phyloP scores from a whole-genome alignment of 2,113 vertebrate species.

The Hirundichthys speculiger region DNA sequence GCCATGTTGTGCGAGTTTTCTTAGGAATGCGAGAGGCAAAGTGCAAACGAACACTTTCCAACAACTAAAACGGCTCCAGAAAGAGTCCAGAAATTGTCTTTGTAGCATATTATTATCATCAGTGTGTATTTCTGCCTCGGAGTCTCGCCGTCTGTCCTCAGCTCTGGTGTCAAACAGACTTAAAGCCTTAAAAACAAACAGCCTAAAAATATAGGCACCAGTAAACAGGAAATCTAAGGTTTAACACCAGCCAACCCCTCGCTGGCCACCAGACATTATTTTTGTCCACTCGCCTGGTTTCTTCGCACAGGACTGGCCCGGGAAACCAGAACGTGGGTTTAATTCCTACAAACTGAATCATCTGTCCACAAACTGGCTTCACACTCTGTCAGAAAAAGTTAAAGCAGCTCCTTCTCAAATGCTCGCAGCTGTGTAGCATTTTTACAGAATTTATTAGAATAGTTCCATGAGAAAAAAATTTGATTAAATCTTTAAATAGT shows the following conservation, averaged over 20 bases:
- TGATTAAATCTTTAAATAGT: too few species aligned
- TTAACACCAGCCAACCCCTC: conserved; percentile 43
- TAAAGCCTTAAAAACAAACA: conserved; percentile 7
- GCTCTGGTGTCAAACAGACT: conserved; percentile 26
- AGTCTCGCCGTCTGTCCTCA: conserved; percentile 23
- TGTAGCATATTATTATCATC: background rate
- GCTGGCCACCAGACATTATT: conserved; percentile 56
- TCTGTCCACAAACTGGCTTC: conserved; percentile 5
- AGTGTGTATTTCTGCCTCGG: conserved; percentile 20
- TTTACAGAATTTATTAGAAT: too few species aligned
- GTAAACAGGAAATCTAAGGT: conserved; percentile 65
- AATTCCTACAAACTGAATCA: conserved; percentile 5
- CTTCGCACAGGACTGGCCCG: conserved; percentile 40
- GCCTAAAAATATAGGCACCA: conserved; percentile 49
- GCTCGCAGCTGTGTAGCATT: background rate
- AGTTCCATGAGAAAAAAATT: too few species aligned
- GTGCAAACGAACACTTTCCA: conserved; percentile 6
- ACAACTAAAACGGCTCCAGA: background rate
- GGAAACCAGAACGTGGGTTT: conserved; percentile 33
- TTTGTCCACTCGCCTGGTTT: conserved; percentile 56
- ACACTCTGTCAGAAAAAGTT: background rate
- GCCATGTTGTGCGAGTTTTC: conserved; percentile 23
- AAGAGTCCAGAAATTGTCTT: background rate
- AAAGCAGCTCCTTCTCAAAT: background rate
- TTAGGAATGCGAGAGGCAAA: conserved; percentile 5